Conservation (phyloP, 2,888 invertebrate species). For the Parochlus steinenii region DNA sequence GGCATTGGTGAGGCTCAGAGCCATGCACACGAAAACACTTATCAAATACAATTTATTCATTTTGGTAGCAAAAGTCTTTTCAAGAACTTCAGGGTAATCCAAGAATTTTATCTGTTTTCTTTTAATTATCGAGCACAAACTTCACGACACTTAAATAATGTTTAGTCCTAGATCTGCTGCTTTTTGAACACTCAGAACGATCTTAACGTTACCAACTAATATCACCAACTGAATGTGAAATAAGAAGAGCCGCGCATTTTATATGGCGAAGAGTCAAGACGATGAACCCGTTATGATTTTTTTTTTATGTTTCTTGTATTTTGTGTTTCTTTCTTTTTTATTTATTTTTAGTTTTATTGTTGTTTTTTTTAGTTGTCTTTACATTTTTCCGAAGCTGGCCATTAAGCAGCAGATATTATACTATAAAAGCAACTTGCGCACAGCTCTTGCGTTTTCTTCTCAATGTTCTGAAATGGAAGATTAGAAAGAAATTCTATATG, state of each 20-base stretch:
- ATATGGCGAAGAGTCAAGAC: slow-evolving; percentile 11
- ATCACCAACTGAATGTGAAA: slow-evolving; percentile 12
- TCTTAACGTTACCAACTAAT: slow-evolving; percentile 9
- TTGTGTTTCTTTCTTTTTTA: slow-evolving; percentile 6
- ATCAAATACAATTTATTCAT: slow-evolving; percentile 4
- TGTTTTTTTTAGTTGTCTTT: slow-evolving; percentile 5
- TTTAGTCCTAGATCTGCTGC: slow-evolving; percentile 2
- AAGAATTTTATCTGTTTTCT: background rate
- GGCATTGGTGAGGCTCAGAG: background rate
- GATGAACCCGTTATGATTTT: too few relatives aligned
- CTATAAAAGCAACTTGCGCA: too few relatives aligned
- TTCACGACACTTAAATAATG: background rate
- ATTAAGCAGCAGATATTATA: too few relatives aligned
- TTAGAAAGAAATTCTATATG: too few relatives aligned
- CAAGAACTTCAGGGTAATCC: background rate
- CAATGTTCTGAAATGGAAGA: too few relatives aligned
- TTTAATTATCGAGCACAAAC: background rate
- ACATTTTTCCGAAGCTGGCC: slow-evolving; percentile 5
- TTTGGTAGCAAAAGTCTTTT: background rate
- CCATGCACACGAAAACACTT: slow-evolving; percentile 6
- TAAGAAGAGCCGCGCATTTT: slow-evolving; percentile 8
- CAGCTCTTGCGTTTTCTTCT: too few relatives aligned
- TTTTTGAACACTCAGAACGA: too few relatives aligned
- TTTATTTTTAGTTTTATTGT: slow-evolving; percentile 11
- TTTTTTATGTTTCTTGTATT: too few relatives aligned